Evolutionary conservation across 2,113 vertebrate species (phyloP), one percentile per base, ranked within the genome.

Genomic region (Ranitomeya imitator): DNA sequence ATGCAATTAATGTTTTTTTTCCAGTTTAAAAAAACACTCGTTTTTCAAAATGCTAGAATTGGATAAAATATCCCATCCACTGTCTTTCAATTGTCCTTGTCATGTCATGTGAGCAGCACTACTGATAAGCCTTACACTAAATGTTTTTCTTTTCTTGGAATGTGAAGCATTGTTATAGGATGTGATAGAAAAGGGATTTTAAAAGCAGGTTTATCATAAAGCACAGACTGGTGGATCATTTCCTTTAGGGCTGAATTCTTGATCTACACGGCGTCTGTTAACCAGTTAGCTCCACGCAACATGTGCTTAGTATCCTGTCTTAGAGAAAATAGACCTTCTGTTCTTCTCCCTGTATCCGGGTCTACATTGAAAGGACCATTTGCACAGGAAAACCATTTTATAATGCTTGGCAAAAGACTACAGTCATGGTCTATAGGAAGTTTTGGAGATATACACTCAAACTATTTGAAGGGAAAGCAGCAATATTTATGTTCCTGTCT

Each of bases 291-390:
- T 92, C 93, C 91, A 93, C 90, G 91, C 92, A 91, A 86, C 91
- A 93, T 92, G 93, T 93, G 92, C 89, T 89, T 92, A 91, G 88
- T 93, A 94, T 95, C 95, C 95, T 95, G 95, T 94, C 92, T 93
- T 86, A 90, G 91, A 92, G 89, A 94, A 90, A 45, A 45, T 45
- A 92, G 92, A 94, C 94, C 93, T 94, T 93, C 91, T 92, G 84
- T 93, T 94, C 91, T 92, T 89, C 60, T 31, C 84, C 86, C 77
- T 92, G 89, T 90, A 88, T 87, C 2, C 45, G 90, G 92, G 45
- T 61, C 91, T 92, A 92, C 91, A 92, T 93, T 93, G 93, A 94
- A 92, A 88, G 90, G 89, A 91, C 91, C 87, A 91, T 57, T 90
- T 93, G 91, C 89, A 93, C 94, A 95, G 95, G 95, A 95, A 95